Evolutionary conservation across 2,797 vertebrate genomes (phyloP).

Genomic region (Meda fulgida): DNA sequence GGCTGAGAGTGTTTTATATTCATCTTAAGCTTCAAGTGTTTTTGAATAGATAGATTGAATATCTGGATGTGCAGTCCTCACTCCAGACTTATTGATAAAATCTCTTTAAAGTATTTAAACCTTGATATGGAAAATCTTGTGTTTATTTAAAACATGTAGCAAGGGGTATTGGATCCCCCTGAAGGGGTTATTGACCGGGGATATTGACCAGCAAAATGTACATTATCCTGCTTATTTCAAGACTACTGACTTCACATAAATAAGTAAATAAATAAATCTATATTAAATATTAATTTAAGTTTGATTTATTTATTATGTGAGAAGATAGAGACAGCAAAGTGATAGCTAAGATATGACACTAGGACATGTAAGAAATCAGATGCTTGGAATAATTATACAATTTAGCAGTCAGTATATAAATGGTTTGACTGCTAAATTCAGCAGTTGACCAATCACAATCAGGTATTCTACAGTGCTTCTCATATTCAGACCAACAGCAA

Average conservation of each 20-base stretch:
- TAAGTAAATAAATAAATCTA: not conserved
- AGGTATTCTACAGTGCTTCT: not conserved
- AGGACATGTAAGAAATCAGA: not conserved
- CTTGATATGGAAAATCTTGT: not conserved
- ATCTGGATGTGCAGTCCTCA: not conserved
- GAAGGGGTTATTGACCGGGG: not conserved
- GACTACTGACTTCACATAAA: not conserved
- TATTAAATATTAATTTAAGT: not conserved
- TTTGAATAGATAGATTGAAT: not conserved
- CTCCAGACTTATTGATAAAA: not conserved
- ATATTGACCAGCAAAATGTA: not conserved
- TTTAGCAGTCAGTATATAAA: not conserved
- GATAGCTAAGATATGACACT: not conserved
- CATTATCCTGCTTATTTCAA: not conserved
- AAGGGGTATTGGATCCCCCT: not conserved
- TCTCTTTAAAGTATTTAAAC: not conserved
- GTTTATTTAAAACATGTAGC: not conserved
- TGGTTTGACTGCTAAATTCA: not conserved
- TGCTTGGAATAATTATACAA: not conserved
- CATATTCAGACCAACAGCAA: too few species aligned
- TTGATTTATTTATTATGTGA: conserved; percentile 8
- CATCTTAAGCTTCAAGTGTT: not conserved
- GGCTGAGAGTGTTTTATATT: not conserved
- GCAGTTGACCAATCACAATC: not conserved
- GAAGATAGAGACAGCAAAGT: not conserved